Base-by-base conservation (phyloP, 2,797 vertebrate genomes). In the Sparidentex hasta region DNA sequence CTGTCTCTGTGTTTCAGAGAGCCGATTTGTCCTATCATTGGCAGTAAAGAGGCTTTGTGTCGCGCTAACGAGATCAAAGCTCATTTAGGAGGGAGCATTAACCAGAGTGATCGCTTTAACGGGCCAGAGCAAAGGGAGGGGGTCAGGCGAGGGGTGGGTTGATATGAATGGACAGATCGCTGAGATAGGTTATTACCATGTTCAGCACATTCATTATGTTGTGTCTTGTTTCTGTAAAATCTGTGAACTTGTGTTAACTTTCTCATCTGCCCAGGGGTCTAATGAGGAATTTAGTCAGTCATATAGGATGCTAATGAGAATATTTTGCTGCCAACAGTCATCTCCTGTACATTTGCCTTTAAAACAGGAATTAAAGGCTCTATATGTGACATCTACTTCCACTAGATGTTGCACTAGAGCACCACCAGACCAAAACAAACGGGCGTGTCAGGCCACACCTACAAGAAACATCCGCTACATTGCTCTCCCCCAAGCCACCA, bases 41-140 rank as follows among this genome's bases (percentile, higher is more conserved):
- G 93, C 91, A 92, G 92, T 88, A 95, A 95, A 95, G 95, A 94
- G 92, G 94, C 94, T 95, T 95, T 94, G 92, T 93, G 89, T 94
- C 57, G 72, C 48, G 16, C 92, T 94, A 95, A 95, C 89, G 77
- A 95, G 92, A 95, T 94, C 92, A 94, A 91, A 94, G 93, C 93
- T 94, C 92, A 92, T 94, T 94, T 92, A 93, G 91, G 71, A 83
- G 86, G 88, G 86, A 89, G 93, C 91, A 93, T 95, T 94, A 94
- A 92, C 69, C 88, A 83, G 87, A 77, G 88, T 86, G 90, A 93
- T 89, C 82, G 90, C 88, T 92, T 86, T 91, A 90, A 90, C 88
- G 27, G 87, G 81, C 79, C 79, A 64, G 55, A 66, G 64, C 48
- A 47, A 57, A 46, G 69, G 68, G 58, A 58, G 69, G 66, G 67